Percentiles rank a stretch among this genome's conserved stretches.
Conservation (phyloP, 2,888 invertebrate species). For the Tanytarsus gracilentus region DNA sequence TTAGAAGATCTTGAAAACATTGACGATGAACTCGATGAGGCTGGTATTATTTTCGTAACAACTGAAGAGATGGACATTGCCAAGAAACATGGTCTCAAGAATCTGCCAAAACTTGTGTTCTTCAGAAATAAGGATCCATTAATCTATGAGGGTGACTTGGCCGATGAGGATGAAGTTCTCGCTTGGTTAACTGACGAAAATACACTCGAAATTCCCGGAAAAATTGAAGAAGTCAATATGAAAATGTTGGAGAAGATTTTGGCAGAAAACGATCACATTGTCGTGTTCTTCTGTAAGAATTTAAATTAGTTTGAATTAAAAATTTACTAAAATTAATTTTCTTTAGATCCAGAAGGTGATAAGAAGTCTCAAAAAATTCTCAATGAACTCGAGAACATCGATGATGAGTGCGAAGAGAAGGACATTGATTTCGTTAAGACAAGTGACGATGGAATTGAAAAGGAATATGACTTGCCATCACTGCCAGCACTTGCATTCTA, state of each 20-base stretch:
- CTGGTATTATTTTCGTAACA: conserved; percentile 87
- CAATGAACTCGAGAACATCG: conserved; percentile 82
- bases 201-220: conserved; percentile 81
- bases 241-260: conserved; percentile 86
- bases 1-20: conserved; percentile 81
- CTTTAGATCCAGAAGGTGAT: conserved; percentile 75
- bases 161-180: conserved; percentile 84
- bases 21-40: conserved; percentile 86
- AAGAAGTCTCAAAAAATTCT: conserved; percentile 82
- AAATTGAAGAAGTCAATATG: conserved; percentile 85
- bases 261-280: conserved; percentile 77
- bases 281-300: conserved; percentile 85
- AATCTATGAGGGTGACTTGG: conserved; percentile 72
- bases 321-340: conserved; percentile 17
- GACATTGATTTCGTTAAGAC: conserved; percentile 87
- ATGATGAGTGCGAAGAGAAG: conserved; percentile 86
- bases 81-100: conserved; percentile 75
- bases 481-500: conserved; percentile 80
- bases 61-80: conserved; percentile 74
- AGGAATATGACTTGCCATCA: conserved; percentile 74
- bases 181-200: conserved; percentile 88
- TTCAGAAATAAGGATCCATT: conserved; percentile 87
- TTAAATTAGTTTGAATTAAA: neutral
- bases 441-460: conserved; percentile 77
- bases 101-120: conserved; percentile 77